These are phyloP conservation scores for Neomonachus schauinslandi DNA, from an alignment of 2,113 vertebrate species.

Conservation along the genomic window DNA sequence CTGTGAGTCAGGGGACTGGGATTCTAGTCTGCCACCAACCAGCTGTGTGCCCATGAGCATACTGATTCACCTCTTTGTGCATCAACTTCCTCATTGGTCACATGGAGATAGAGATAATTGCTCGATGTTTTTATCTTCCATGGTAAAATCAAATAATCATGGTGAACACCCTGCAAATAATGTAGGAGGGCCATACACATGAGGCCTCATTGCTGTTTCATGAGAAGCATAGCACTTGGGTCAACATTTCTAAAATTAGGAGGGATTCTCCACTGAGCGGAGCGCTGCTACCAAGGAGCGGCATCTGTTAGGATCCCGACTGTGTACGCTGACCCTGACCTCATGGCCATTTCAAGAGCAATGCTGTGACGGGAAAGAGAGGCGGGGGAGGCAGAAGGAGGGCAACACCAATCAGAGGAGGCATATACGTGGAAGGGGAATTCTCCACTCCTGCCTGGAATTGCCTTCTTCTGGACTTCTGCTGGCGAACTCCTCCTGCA, in stretches of 20 bases:
- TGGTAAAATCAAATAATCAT: not conserved
- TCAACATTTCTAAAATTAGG: not conserved
- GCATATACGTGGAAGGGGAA: accelerated
- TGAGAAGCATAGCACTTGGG: not conserved
- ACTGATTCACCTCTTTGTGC: not conserved
- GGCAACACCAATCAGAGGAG: not conserved
- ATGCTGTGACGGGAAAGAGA: not conserved
- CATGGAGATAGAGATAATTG: not conserved
- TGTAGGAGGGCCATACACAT: accelerated
- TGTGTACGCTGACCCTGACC: not conserved
- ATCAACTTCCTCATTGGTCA: not conserved
- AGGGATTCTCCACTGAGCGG: not conserved
- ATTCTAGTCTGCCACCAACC: not conserved
- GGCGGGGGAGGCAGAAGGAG: not conserved
- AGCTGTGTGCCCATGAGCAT: not conserved
- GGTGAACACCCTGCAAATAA: not conserved
- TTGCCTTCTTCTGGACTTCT: not conserved
- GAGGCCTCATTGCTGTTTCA: not conserved
- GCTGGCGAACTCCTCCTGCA: not conserved
- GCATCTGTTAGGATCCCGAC: not conserved
- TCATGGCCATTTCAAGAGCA: not conserved
- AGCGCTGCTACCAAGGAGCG: accelerated
- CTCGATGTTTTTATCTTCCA: not conserved
- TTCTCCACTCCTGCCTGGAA: not conserved
- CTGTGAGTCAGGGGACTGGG: not conserved